These are phyloP conservation scores for Zeuzera pyrina DNA, from an alignment of 2,888 invertebrate genomes.

Conservation along the genomic window DNA sequence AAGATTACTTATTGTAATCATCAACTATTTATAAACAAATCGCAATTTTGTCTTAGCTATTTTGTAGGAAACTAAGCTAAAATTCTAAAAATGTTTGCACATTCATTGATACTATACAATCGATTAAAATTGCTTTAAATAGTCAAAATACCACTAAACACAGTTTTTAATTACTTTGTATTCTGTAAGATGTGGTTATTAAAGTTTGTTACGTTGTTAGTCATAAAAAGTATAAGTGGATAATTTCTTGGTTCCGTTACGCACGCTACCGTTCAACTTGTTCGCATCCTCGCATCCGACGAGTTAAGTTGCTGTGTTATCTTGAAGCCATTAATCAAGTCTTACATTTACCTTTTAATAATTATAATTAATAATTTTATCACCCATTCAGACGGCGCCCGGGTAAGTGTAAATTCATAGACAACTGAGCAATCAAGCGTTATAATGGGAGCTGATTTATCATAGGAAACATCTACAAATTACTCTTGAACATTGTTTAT, in stretches of 20 bases:
- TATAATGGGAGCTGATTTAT: background rate
- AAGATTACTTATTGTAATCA: too few species aligned
- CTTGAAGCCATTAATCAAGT: constrained; percentile 53
- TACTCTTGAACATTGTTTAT: background rate
- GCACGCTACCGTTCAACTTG: constrained; percentile 19
- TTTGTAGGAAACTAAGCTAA: too few species aligned
- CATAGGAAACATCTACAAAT: background rate
- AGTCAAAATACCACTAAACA: too few species aligned
- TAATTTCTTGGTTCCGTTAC: constrained; percentile 10
- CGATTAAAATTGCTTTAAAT: too few species aligned
- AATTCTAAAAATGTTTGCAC: too few species aligned
- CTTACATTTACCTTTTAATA: constrained; percentile 47
- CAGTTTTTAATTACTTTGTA: too few species aligned
- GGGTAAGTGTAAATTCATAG: constrained; percentile 18
- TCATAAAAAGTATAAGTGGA: background rate
- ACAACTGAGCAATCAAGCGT: constrained; percentile 2
- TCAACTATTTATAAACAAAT: too few species aligned
- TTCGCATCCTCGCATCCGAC: constrained; percentile 15
- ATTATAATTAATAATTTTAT: constrained; percentile 66
- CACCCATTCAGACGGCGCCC: constrained; percentile 40
- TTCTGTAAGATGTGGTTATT: too few species aligned
- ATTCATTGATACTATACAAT: too few species aligned
- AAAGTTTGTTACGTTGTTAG: too few species aligned
- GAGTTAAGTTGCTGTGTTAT: constrained; percentile 36
- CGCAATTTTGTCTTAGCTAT: too few species aligned